These are phyloP conservation scores for Geodia barretti DNA, from an alignment of 37 sponge, comb jelly and placozoan species.

Conservation along the genomic window DNA sequence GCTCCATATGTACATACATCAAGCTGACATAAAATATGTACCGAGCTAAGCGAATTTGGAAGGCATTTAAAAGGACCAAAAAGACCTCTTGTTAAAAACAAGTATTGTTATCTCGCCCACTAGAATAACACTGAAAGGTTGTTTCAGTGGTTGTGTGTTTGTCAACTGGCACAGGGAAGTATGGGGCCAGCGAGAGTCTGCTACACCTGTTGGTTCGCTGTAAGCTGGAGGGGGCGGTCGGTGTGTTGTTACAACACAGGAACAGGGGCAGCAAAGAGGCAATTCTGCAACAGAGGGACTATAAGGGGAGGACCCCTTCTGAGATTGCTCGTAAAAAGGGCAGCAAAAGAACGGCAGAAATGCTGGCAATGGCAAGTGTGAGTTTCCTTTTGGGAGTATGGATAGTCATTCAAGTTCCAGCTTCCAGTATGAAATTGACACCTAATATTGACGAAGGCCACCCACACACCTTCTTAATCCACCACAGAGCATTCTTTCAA, in stretches of 20 bases:
- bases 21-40: no score
- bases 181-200: constrained; percentile 23
- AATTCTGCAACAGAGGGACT: constrained; percentile 4
- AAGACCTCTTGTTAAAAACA: no score
- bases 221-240: constrained; percentile 9
- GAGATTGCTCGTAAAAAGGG: constrained; percentile 35
- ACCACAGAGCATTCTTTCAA: background rate
- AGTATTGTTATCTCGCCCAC: no score
- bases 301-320: constrained; percentile 14
- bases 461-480: background rate
- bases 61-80: background rate
- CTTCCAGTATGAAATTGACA: no score
- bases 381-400: no score
- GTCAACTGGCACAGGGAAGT: constrained; percentile 25
- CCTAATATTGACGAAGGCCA: no score
- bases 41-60: background rate
- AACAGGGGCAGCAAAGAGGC: background rate
- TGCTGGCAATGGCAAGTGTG: constrained; percentile 3
- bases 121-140: no score
- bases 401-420: no score
- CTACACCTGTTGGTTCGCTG: constrained; percentile 34
- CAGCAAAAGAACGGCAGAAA: constrained; percentile 1
- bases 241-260: constrained; percentile 11
- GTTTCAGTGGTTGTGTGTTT: no score
- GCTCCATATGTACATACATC: no score